phyloP scores from a whole-genome alignment of 2,888 invertebrate genomes.

The Macaria liturata region DNA sequence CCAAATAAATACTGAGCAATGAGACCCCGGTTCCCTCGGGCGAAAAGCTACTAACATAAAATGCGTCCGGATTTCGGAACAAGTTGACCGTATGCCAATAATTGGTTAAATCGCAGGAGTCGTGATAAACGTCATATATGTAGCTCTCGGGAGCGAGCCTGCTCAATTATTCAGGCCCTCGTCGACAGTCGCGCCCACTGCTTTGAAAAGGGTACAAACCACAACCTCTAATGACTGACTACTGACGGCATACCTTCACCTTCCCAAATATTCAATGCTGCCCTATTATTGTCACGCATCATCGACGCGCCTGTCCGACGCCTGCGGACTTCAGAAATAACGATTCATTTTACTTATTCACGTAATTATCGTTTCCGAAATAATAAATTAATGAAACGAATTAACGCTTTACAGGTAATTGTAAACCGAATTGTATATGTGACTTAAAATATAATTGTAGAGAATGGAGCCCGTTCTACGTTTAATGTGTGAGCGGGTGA shows the following conservation, averaged over 20 bases:
- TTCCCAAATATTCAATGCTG: conserved; percentile 30
- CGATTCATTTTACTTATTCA: conserved; percentile 11
- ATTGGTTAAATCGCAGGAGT: conserved; percentile 42
- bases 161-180: conserved; percentile 68
- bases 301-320: neutral
- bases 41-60: conserved; percentile 26
- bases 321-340: conserved; percentile 13
- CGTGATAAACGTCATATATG: conserved; percentile 53
- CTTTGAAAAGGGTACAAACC: conserved; percentile 64
- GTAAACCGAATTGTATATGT: too few species aligned
- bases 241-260: conserved; percentile 34
- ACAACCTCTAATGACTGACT: conserved; percentile 49
- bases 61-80: conserved; percentile 16
- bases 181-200: conserved; percentile 57
- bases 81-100: conserved; percentile 36
- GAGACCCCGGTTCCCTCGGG: conserved; percentile 25
- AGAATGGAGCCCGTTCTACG: neutral
- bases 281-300: conserved; percentile 23
- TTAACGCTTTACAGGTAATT: too few species aligned
- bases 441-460: neutral
- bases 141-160: conserved; percentile 43
- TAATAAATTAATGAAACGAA: neutral
- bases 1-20: conserved; percentile 31
- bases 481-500: conserved; percentile 1
- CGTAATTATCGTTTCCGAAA: neutral